These are phyloP conservation scores for Polydrusus pterygomalis DNA, from an alignment of 2,888 invertebrate species.

Conservation along the genomic window DNA sequence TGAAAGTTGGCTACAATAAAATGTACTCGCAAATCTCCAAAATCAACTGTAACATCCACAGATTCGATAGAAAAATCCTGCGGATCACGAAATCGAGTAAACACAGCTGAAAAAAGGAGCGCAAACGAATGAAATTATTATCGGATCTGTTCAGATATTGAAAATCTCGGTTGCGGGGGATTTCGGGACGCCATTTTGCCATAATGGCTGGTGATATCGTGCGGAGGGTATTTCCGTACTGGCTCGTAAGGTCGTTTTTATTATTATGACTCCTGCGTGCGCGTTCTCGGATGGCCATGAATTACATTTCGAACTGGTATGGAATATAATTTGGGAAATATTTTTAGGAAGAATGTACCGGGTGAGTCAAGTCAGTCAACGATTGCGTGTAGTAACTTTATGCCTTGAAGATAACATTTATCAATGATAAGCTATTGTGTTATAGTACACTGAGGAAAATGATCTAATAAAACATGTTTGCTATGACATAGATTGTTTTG, in stretches of 20 bases:
- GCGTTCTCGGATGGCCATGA: constrained; percentile 34
- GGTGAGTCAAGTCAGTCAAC: no score
- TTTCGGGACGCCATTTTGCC: constrained; percentile 52
- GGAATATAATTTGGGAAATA: constrained; percentile 10
- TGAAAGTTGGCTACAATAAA: no score
- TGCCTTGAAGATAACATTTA: no score
- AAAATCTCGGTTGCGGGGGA: constrained; percentile 51
- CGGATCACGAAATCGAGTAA: constrained; percentile 39
- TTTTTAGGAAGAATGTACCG: background rate
- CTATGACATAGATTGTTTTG: no score
- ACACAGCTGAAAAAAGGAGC: constrained; percentile 46
- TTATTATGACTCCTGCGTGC: constrained; percentile 49
- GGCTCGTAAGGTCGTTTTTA: constrained; percentile 48
- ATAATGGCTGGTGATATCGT: constrained; percentile 53
- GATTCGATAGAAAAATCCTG: constrained; percentile 48
- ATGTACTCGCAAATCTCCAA: constrained; percentile 4
- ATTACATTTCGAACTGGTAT: constrained; percentile 39
- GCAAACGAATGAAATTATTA: constrained; percentile 53
- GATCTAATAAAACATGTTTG: no score
- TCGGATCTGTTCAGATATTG: constrained; percentile 55
- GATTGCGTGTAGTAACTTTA: no score
- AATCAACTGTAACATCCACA: constrained; percentile 12
- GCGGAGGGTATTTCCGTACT: constrained; percentile 44
- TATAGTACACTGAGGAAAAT: no score
- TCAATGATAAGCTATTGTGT: no score